Evolutionary conservation across 2,888 invertebrate genomes (phyloP).

Genomic region (Tenthredo notha): DNA sequence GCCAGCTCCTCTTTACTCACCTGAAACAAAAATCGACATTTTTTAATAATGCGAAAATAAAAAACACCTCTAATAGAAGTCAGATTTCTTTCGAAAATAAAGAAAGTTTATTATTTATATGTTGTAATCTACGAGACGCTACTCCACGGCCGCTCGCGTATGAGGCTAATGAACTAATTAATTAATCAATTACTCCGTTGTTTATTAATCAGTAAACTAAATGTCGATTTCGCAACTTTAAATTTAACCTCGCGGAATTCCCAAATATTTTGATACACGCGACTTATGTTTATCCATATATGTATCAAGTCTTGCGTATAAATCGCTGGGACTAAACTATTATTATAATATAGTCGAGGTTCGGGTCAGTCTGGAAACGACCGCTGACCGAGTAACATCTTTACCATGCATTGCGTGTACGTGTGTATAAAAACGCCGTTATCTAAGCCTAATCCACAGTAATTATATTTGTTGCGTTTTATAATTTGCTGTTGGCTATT

Average conservation of each 20-base stretch:
- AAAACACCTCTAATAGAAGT: not conserved
- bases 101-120: conserved; percentile 26
- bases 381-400: not conserved
- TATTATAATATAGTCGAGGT: conserved; percentile 19
- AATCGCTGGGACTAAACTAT: not conserved
- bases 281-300: not conserved
- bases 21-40: conserved; percentile 80
- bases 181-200: conserved; percentile 27
- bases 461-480: not conserved
- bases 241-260: not conserved
- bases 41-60: conserved; percentile 18
- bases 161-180: conserved; percentile 10
- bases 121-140: not conserved
- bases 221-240: not conserved
- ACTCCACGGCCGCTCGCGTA: not conserved
- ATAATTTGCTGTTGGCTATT: not conserved
- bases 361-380: not conserved
- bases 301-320: not conserved
- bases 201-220: not conserved
- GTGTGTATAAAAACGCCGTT: not conserved
- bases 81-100: not conserved
- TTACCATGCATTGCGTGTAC: not conserved
- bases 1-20: conserved; percentile 95
- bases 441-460: not conserved
- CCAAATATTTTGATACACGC: not conserved